Base-by-base conservation (phyloP, 2,113 vertebrate genomes). In the Corythoichthys intestinalis region DNA sequence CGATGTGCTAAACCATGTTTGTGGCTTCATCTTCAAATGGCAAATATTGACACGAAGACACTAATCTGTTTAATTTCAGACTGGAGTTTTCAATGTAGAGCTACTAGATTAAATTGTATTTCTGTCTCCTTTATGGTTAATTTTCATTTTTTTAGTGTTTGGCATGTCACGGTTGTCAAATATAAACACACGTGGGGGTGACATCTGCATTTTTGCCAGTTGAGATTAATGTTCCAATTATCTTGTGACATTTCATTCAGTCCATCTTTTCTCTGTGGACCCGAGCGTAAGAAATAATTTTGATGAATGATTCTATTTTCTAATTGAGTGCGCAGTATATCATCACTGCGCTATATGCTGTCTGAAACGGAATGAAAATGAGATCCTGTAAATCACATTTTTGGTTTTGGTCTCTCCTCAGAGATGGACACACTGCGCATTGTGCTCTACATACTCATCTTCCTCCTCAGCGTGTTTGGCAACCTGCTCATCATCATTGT, bases 401-500 rank as follows among this genome's bases (percentile, higher is more conserved):
- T 17, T 72, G 14, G 68, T 14, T 47, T 0, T 28, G 20, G 39
- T 75, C 2, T 65, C 48, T 76, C 38, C 66, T 11, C 72, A 97
- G 96, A 96, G 41, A 74, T 95, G 90, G 94, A 94, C 78, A 83
- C 81, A 0, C 52, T 97, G 65, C 91, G 95, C 0, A 85, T 98
- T 81, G 89, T 95, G 46, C 94, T 98, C 38, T 98, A 98, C 63
- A 72, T 66, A 0, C 78, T 94, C 77, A 96, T 98, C 88, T 98
- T 97, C 84, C 81, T 94, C 67, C 90, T 97, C 72, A 95, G 96
- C 2, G 91, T 95, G 0, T 92, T 94, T 0, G 96, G 96, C 50
- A 98, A 97, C 41, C 79, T 91, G 3, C 92, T 98, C 66, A 95
- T 98, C 75, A 93, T 97, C 34, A 81, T 92, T 38, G 96, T 98